phyloP scores from a whole-genome alignment of 1,140 invertebrate genomes.

The Conus betulinus region DNA sequence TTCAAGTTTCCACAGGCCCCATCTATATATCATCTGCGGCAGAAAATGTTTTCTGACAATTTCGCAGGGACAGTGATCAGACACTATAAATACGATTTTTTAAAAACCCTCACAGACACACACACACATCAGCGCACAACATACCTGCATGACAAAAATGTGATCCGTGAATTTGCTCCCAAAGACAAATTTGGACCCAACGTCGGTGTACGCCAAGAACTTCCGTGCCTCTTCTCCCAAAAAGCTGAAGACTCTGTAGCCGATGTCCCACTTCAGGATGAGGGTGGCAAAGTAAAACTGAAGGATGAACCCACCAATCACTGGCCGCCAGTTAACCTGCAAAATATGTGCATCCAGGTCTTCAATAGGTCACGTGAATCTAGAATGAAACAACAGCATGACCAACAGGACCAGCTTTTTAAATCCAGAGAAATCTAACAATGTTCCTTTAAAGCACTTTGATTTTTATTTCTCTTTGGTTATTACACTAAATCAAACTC shows the following conservation, averaged over 20 bases:
- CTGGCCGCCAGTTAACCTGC: constrained; percentile 68
- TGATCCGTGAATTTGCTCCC: constrained; percentile 78
- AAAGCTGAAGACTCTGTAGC: constrained; percentile 85
- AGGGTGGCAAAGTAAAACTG: constrained; percentile 91
- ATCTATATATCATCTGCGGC: no score
- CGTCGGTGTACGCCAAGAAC: constrained; percentile 86
- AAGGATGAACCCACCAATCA: constrained; percentile 83
- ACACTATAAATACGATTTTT: no score
- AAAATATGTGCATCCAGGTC: neutral
- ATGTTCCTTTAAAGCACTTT: no score
- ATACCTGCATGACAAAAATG: constrained; percentile 69
- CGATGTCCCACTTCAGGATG: constrained; percentile 89
- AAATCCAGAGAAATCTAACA: neutral
- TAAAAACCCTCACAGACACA: no score
- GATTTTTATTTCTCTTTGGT: no score
- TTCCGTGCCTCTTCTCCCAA: constrained; percentile 82
- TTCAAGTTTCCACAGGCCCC: no score
- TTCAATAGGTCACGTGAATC: neutral
- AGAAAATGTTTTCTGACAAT: no score
- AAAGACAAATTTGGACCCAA: constrained; percentile 90
- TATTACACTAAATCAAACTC: no score
- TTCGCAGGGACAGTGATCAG: no score
- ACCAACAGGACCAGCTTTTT: neutral
- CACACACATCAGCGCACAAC: no score
- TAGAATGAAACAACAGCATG: neutral